Conservation (phyloP, 2,113 vertebrate species). For the Desmodus rotundus region DNA sequence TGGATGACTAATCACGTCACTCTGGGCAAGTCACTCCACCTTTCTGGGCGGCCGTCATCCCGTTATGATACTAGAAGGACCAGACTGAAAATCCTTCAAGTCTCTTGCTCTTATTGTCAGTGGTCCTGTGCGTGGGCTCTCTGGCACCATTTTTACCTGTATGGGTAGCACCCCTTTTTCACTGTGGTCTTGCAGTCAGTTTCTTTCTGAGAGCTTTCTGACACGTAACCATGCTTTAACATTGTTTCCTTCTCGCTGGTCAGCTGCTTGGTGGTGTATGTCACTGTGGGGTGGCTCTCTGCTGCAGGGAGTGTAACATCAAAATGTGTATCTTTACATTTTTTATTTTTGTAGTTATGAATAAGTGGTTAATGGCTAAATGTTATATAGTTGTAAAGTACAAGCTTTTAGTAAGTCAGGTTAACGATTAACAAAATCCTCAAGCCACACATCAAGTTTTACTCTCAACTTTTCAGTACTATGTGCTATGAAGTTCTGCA, state of each 20-base stretch:
- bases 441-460: not conserved
- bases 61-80: not conserved
- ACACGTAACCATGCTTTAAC: not conserved
- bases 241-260: not conserved
- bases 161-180: not conserved
- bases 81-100: not conserved
- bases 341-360: conserved; percentile 2
- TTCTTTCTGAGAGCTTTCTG: not conserved
- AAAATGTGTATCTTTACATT: conserved; percentile 21
- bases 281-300: not conserved
- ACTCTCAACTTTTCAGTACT: conserved; percentile 14
- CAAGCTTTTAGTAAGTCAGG: conserved; percentile 14
- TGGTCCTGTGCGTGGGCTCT: not conserved
- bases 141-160: not conserved
- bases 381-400: conserved; percentile 29
- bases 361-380: conserved; percentile 23
- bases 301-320: not conserved
- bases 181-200: not conserved
- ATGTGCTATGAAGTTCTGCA: not conserved
- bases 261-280: not conserved
- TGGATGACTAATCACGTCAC: not conserved
- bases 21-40: not conserved
- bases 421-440: conserved; percentile 39
- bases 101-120: not conserved
- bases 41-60: not conserved